Percentiles rank a stretch among this genome's conserved stretches.
Conservation (phyloP, 2,113 vertebrate species). For the Hemiprocne comata region DNA sequence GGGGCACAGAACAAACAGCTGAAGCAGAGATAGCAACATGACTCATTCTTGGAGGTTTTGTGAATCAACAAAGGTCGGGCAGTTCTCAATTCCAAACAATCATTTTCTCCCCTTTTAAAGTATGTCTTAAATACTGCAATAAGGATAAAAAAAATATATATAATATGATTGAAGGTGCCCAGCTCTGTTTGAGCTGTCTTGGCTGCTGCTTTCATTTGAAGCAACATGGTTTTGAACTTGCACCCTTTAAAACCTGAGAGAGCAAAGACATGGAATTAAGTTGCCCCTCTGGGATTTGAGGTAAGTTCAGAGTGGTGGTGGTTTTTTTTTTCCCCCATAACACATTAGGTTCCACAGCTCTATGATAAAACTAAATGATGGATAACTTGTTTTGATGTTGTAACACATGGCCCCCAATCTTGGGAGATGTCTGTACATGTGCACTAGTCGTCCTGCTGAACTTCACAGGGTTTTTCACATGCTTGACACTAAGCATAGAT, state of each 20-base stretch:
- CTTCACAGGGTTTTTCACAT: background rate
- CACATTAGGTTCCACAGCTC: slow-evolving; percentile 46
- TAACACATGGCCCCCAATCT: background rate
- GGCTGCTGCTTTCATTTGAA: background rate
- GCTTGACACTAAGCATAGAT: background rate
- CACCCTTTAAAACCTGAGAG: slow-evolving; percentile 31
- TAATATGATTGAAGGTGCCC: background rate
- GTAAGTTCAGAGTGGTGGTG: slow-evolving; percentile 23
- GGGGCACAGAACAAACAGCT: background rate
- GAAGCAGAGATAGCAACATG: background rate
- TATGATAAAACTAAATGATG: slow-evolving; percentile 15
- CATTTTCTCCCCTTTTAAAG: background rate
- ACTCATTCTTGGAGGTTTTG: background rate
- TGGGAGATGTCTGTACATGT: background rate
- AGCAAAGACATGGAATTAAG: slow-evolving; percentile 57
- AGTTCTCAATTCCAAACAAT: background rate
- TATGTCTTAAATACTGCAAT: background rate
- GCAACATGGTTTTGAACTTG: slow-evolving; percentile 15
- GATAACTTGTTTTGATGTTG: slow-evolving; percentile 18
- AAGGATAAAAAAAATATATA: background rate
- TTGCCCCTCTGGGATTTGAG: slow-evolving; percentile 43
- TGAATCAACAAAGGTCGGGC: background rate
- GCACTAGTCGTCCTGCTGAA: background rate
- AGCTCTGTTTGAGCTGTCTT: background rate
- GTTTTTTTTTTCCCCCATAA: too few relatives aligned